Percentiles rank a stretch among this genome's conserved stretches.
Evolutionary conservation across 2,797 vertebrate genomes (phyloP).

Genomic region (Thaleichthys pacificus): DNA sequence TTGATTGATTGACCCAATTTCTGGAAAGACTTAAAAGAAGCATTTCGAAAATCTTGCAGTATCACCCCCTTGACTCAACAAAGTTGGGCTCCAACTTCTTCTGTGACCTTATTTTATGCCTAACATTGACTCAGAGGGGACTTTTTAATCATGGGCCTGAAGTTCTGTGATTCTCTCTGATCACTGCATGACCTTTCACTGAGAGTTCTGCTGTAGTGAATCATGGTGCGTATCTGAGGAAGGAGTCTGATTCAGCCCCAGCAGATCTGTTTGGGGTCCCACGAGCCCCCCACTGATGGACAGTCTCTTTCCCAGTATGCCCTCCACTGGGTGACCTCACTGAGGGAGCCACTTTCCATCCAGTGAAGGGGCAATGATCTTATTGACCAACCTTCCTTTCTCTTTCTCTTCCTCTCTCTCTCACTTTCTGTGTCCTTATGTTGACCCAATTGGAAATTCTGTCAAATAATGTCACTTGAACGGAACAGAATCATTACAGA

Average conservation of each 20-base stretch:
- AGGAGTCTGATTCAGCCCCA: slow-evolving; percentile 50
- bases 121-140: slow-evolving; percentile 29
- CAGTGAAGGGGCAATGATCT: slow-evolving; percentile 34
- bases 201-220: slow-evolving; percentile 42
- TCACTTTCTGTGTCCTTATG: slow-evolving; percentile 28
- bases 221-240: slow-evolving; percentile 41
- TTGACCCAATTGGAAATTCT: slow-evolving; percentile 22
- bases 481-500: neutral
- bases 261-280: slow-evolving; percentile 48
- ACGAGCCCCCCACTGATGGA: slow-evolving; percentile 50
- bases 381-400: slow-evolving; percentile 49
- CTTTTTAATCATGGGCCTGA: slow-evolving; percentile 36
- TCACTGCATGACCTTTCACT: slow-evolving; percentile 44
- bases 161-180: slow-evolving; percentile 29
- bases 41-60: neutral
- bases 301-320: slow-evolving; percentile 42
- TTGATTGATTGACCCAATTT: slow-evolving; percentile 10
- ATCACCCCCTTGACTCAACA: neutral
- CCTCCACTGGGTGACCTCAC: slow-evolving; percentile 39
- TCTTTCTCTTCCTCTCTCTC: slow-evolving; percentile 39
- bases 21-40: neutral
- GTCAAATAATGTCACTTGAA: neutral
- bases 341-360: neutral
- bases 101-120: slow-evolving; percentile 12
- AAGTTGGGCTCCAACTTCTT: slow-evolving; percentile 3